phyloP scores from a whole-genome alignment of 2,113 vertebrate species.

The rat (Rattus norvegicus) region GRCr8 NC_086036.1:5362501-5363000 shows the following conservation, averaged over 20 bases:
- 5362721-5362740: no score
- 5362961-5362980: background rate
- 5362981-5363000: slow-evolving; percentile 11
- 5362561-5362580: no score
- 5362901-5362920: background rate
- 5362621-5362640: no score
- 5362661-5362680: no score
- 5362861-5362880: slow-evolving; percentile 16
- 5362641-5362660: no score
- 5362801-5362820: background rate
- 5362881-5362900: background rate
- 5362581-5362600: no score
- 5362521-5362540: background rate
- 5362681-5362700: no score
- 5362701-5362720: no score
- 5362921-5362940: background rate
- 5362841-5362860: background rate
- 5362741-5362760: no score
- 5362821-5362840: background rate
- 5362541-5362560: no score
- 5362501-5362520: background rate
- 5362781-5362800: background rate
- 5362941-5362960: background rate
- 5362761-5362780: no score
- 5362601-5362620: no score